Evolutionary conservation across 2,888 invertebrate species (phyloP).

Genomic region (Xanthorhoe spadicearia): DNA sequence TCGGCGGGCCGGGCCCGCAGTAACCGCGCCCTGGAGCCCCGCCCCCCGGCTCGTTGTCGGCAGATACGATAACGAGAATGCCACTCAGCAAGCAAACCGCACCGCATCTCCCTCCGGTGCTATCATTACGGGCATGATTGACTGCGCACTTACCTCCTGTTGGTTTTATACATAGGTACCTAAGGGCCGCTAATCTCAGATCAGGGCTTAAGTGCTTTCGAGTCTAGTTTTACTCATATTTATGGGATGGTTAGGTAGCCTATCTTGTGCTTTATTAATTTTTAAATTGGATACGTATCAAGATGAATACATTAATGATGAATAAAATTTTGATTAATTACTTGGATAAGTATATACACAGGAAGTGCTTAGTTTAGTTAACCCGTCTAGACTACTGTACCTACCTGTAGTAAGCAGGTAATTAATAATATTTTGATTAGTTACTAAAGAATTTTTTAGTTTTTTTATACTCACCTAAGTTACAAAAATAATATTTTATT

Average conservation of each 20-base stretch:
- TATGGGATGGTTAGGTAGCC: conserved; percentile 21
- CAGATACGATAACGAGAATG: conserved; percentile 79
- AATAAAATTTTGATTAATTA: neutral
- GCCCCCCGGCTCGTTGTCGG: conserved; percentile 51
- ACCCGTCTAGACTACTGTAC: no score
- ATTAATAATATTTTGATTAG: no score
- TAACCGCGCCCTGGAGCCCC: conserved; percentile 46
- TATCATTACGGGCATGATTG: conserved; percentile 79
- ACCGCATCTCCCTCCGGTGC: conserved; percentile 70
- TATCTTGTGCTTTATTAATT: conserved; percentile 25
- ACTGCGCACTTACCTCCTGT: conserved; percentile 74
- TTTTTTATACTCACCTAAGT: no score
- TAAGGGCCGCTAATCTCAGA: conserved; percentile 31
- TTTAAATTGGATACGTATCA: conserved; percentile 15
- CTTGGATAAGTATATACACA: no score
- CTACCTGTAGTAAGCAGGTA: no score
- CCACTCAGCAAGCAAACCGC: conserved; percentile 65
- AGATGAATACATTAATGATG: neutral
- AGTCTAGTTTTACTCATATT: conserved; percentile 27
- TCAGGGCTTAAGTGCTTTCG: conserved; percentile 30
- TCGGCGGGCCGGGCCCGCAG: conserved; percentile 45
- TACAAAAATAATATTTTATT: no score
- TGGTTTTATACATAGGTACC: conserved; percentile 57
- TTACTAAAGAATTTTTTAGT: no score
- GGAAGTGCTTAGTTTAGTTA: no score